Evolutionary conservation across 53 echinoderm and acorn worm species (phyloP).

Genomic region (Paelopatides confundens): DNA sequence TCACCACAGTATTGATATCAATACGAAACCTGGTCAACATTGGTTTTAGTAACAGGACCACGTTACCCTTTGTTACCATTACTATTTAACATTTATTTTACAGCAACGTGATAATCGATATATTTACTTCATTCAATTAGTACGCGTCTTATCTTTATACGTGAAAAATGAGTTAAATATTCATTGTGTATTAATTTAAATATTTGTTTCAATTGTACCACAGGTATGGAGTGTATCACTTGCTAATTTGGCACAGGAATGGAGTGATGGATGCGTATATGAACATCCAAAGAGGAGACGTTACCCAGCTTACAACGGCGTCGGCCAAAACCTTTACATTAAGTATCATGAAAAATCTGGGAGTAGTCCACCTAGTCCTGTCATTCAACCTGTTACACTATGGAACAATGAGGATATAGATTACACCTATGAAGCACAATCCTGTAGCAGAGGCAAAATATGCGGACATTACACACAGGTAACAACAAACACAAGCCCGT

Average conservation of each 20-base stretch:
- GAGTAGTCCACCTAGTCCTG: constrained; percentile 45
- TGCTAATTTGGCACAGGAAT: constrained; percentile 85
- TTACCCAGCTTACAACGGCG: constrained; percentile 47
- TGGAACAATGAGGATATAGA: constrained; percentile 81
- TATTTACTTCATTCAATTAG: too few species aligned
- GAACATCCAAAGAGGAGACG: constrained; percentile 76
- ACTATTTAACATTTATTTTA: too few species aligned
- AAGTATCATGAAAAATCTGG: background rate
- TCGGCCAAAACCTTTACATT: constrained; percentile 90
- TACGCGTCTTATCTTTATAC: too few species aligned
- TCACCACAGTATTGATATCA: too few species aligned
- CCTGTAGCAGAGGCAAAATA: constrained; percentile 49
- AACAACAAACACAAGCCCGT: too few species aligned
- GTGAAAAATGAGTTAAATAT: too few species aligned
- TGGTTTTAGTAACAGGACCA: too few species aligned
- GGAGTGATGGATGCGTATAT: constrained; percentile 81
- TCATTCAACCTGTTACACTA: constrained; percentile 45
- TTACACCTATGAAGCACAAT: constrained; percentile 62
- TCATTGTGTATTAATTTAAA: too few species aligned
- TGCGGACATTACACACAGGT: constrained; percentile 99
- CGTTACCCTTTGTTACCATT: too few species aligned
- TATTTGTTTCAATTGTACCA: background rate
- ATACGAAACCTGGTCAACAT: too few species aligned
- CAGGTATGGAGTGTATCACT: constrained; percentile 79
- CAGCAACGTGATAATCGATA: too few species aligned